A percentile compares a stretch with the other conserved stretches of the same genome.
Evolutionary conservation across 2,797 vertebrate genomes (phyloP).

Genomic region (Oceanodroma leucorhoa): DNA sequence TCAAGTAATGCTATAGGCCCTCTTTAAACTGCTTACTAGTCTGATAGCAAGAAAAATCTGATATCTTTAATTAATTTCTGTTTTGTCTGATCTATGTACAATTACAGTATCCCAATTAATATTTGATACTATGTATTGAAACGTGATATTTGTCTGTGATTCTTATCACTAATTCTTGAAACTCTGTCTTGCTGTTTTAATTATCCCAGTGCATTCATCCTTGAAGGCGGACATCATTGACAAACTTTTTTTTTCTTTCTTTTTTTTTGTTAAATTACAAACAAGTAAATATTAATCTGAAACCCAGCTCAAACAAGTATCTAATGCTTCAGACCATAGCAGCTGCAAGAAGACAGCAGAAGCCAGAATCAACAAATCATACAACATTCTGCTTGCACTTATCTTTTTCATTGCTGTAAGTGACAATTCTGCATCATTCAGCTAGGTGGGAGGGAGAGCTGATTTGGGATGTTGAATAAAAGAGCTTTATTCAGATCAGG

Average conservation of each 20-base stretch:
- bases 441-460: neutral
- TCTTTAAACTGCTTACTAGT: neutral
- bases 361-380: conserved; percentile 7
- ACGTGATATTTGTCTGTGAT: neutral
- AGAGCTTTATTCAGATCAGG: conserved; percentile 17
- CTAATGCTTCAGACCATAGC: neutral
- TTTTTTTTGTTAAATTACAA: neutral
- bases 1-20: neutral
- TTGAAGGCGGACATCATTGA: neutral
- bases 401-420: neutral
- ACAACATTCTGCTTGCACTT: neutral
- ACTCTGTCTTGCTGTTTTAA: neutral
- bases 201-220: neutral
- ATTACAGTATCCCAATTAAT: neutral
- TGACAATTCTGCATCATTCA: conserved; percentile 6
- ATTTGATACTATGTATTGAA: neutral
- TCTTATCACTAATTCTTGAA: neutral
- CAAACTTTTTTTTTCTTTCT: neutral
- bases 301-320: neutral
- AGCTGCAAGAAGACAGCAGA: conserved; percentile 19
- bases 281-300: neutral
- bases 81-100: neutral
- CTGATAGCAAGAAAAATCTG: neutral
- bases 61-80: neutral
- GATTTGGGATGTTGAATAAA: neutral